phyloP scores from a whole-genome alignment of 2,797 vertebrate species.

The Mallotus villosus region DNA sequence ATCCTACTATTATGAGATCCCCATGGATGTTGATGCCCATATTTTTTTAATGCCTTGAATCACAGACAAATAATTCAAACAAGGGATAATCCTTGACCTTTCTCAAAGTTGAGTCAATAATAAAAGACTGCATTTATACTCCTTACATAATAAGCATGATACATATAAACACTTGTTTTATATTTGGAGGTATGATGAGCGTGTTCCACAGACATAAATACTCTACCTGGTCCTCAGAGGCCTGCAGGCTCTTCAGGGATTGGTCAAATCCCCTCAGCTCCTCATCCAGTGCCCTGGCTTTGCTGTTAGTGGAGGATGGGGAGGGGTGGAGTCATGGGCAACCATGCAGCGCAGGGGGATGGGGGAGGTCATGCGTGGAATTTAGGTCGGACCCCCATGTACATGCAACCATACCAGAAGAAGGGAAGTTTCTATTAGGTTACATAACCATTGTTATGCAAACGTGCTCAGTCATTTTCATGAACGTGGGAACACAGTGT shows the following conservation, averaged over 20 bases:
- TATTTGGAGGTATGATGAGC: not conserved
- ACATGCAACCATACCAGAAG: conserved; percentile 42
- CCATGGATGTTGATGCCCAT: too few relatives aligned
- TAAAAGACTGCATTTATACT: too few relatives aligned
- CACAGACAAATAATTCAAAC: not conserved
- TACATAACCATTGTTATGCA: conserved; percentile 43
- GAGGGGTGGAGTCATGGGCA: conserved; percentile 24
- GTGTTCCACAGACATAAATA: conserved; percentile 12
- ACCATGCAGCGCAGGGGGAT: conserved; percentile 45
- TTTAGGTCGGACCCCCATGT: conserved; percentile 28
- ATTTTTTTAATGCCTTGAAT: not conserved
- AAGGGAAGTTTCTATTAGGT: conserved; percentile 26
- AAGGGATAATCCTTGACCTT: not conserved
- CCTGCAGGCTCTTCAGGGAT: conserved; percentile 84
- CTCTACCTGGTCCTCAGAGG: conserved; percentile 86
- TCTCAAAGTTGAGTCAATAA: not conserved
- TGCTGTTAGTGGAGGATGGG: conserved; percentile 78
- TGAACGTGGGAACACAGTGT: conserved; percentile 3
- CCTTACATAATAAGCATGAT: not conserved
- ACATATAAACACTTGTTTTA: not conserved
- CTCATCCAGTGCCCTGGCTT: conserved; percentile 79
- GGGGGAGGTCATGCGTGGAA: conserved; percentile 46
- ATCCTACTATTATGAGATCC: not conserved
- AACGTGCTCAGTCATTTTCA: not conserved
- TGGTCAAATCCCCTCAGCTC: conserved; percentile 85